phyloP scores from a whole-genome alignment of 1,140 invertebrate species.

The Danaus plexippus region DNA sequence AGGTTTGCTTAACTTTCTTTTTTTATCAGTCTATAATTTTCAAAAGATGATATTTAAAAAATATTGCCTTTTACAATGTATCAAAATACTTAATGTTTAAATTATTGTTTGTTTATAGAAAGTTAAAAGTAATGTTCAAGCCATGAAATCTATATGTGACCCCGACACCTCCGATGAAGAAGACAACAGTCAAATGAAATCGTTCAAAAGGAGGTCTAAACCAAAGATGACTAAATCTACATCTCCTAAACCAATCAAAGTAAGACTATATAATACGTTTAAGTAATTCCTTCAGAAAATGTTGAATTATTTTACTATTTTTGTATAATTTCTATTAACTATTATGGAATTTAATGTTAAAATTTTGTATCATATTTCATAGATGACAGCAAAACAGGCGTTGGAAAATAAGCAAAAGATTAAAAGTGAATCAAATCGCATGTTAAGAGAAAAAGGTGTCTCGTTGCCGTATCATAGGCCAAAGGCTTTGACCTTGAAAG shows the following conservation, averaged over 20 bases:
- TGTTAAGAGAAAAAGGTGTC: conserved; percentile 78
- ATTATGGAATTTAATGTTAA: not conserved
- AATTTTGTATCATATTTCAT: not conserved
- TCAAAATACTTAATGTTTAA: not conserved
- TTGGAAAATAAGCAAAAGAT: conserved; percentile 73
- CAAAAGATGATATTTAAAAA: not conserved
- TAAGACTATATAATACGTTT: conserved; percentile 19
- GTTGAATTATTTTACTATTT: conserved; percentile 1
- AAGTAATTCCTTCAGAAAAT: conserved; percentile 1
- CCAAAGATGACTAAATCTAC: conserved; percentile 26
- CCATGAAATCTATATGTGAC: conserved; percentile 46
- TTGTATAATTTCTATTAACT: conserved; percentile 6
- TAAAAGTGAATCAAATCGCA: conserved; percentile 76
- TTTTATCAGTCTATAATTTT: too few species aligned
- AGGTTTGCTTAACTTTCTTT: conserved; percentile 24
- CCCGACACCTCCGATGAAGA: conserved; percentile 60
- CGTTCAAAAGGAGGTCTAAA: conserved; percentile 15
- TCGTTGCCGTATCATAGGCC: conserved; percentile 85
- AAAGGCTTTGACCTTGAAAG: conserved; percentile 79
- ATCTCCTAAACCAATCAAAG: conserved; percentile 46
- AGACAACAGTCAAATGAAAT: conserved; percentile 17
- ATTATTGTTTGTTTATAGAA: conserved; percentile 30
- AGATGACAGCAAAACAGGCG: conserved; percentile 74
- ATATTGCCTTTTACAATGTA: conserved; percentile 2
- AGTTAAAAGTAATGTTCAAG: conserved; percentile 28